Evolutionary conservation across 2,113 vertebrate genomes (phyloP).

Genomic region (Chamaea fasciata): DNA sequence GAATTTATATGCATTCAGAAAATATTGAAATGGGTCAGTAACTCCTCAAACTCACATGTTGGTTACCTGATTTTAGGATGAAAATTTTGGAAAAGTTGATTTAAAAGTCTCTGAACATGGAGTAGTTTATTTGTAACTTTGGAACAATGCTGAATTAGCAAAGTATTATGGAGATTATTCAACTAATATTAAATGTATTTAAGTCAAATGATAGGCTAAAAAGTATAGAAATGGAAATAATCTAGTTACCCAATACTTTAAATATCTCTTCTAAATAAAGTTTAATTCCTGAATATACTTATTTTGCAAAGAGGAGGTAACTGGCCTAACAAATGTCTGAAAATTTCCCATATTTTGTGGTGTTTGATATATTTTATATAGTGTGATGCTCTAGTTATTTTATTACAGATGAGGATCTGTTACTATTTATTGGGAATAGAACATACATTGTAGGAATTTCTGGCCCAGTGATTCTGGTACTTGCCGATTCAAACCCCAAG

Average conservation of each 20-base stretch:
- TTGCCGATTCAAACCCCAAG: neutral
- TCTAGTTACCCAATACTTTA: neutral
- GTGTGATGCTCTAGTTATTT: neutral
- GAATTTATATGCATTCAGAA: neutral
- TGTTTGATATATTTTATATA: neutral
- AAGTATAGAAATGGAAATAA: neutral
- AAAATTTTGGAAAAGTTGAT: neutral
- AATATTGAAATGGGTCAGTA: neutral
- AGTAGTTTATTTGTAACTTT: neutral
- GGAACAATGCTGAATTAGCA: neutral
- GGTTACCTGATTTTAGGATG: neutral
- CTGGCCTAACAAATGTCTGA: neutral
- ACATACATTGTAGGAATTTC: neutral
- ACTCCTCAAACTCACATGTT: neutral
- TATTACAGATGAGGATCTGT: neutral
- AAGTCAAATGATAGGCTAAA: neutral
- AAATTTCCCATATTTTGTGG: neutral
- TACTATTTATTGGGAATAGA: neutral
- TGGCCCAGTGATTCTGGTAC: neutral
- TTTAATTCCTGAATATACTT: neutral
- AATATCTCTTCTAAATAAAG: neutral
- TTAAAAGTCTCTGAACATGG: neutral
- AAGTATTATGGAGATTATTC: neutral
- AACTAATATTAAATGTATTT: neutral
- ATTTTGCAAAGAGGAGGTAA: neutral